Conservation (phyloP, 2,113 vertebrate species). For the Sturnira hondurensis region DNA sequence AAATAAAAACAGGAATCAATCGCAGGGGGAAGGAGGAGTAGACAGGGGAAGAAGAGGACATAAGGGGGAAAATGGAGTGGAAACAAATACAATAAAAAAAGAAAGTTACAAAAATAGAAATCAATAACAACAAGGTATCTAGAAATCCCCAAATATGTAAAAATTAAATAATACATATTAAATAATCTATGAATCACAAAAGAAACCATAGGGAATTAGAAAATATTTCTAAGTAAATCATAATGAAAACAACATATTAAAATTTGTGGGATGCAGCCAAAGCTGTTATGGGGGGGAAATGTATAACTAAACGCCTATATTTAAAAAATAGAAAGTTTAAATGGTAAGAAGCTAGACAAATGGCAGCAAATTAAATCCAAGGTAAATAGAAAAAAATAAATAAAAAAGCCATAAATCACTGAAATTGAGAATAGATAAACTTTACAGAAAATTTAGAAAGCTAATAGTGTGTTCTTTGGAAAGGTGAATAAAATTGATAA, state of each 20-base stretch:
- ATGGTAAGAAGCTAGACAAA: not conserved
- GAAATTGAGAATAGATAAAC: not conserved
- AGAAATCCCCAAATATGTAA: constrained; percentile 20
- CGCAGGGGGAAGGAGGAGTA: too few relatives aligned
- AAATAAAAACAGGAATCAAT: not conserved
- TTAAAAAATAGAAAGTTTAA: not conserved
- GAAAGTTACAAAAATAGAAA: not conserved
- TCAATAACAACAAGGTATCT: not conserved
- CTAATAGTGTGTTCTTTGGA: not conserved
- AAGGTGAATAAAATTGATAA: not conserved
- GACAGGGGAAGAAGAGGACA: too few relatives aligned
- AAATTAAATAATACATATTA: not conserved
- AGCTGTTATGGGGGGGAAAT: not conserved
- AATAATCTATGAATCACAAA: not conserved
- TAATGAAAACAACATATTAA: constrained; percentile 14
- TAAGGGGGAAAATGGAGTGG: too few relatives aligned
- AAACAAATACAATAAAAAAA: too few relatives aligned
- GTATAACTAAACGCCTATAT: not conserved
- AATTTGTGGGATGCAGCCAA: not conserved
- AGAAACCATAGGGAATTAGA: not conserved
- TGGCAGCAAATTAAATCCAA: not conserved
- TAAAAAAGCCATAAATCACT: not conserved
- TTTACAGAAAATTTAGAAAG: not conserved
- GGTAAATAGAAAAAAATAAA: not conserved
- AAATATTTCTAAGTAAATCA: not conserved